A percentile compares a stretch with the other conserved stretches of the same genome.
These are phyloP conservation scores for Pipa parva DNA, from an alignment of 2,113 vertebrate genomes.

Conservation along the genomic window DNA sequence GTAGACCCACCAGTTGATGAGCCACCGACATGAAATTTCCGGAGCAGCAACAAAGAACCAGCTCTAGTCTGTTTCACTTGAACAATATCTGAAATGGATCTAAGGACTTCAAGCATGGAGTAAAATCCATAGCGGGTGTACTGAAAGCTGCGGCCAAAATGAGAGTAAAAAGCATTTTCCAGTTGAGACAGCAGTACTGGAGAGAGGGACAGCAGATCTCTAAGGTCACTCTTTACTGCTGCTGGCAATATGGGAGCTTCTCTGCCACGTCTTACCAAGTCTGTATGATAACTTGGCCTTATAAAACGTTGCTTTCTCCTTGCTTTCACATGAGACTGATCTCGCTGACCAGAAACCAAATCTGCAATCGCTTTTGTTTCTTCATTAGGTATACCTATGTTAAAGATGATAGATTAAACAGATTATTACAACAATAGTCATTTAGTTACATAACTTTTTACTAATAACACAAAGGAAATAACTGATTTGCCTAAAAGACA, in stretches of 20 bases:
- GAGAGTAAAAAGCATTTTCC: conserved; percentile 61
- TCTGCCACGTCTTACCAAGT: conserved; percentile 55
- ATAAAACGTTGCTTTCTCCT: conserved; percentile 1
- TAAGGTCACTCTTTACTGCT: conserved; percentile 71
- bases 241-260: conserved; percentile 64
- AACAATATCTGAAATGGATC: conserved; percentile 65
- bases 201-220: conserved; percentile 71
- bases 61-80: conserved; percentile 63
- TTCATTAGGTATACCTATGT: conserved; percentile 73
- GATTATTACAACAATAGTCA: too few relatives aligned
- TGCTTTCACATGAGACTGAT: conserved; percentile 10
- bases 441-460: too few relatives aligned
- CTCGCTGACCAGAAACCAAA: conserved; percentile 75
- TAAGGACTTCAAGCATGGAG: conserved; percentile 74
- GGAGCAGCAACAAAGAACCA: conserved; percentile 75
- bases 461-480: too few relatives aligned
- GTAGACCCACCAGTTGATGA: neutral
- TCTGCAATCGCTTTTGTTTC: conserved; percentile 69
- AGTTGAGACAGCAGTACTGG: conserved; percentile 72
- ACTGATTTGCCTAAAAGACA: too few relatives aligned
- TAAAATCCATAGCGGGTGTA: conserved; percentile 74
- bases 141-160: conserved; percentile 68
- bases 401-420: too few relatives aligned
- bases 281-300: neutral
- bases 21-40: conserved; percentile 16